Evolutionary conservation across 2,888 invertebrate species (phyloP).

Genomic region (Entomobrya proxima): DNA sequence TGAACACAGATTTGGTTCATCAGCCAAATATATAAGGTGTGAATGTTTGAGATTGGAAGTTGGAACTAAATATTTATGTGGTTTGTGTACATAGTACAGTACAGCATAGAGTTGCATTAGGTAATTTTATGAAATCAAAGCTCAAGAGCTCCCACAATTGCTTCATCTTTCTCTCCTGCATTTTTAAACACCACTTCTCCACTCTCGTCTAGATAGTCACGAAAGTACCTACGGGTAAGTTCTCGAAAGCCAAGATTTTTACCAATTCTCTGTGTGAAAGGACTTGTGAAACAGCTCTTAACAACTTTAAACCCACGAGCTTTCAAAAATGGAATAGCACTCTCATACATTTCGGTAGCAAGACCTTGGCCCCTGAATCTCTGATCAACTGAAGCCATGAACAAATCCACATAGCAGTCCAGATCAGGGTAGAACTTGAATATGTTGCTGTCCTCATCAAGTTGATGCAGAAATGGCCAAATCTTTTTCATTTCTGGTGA

Average conservation of each 20-base stretch:
- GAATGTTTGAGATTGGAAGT: too few relatives aligned
- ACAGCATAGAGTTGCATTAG: background rate
- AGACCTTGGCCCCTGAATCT: constrained; percentile 72
- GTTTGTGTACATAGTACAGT: too few relatives aligned
- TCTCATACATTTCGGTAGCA: constrained; percentile 69
- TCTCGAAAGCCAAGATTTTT: constrained; percentile 72
- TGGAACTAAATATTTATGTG: too few relatives aligned
- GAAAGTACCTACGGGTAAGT: constrained; percentile 64
- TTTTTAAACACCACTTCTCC: constrained; percentile 68
- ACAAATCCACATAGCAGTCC: constrained; percentile 71
- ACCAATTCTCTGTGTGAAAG: constrained; percentile 70
- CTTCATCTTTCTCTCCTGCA: constrained; percentile 67
- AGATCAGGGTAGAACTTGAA: constrained; percentile 68
- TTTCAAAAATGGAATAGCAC: constrained; percentile 67
- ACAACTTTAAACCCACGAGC: constrained; percentile 68
- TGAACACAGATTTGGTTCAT: too few relatives aligned
- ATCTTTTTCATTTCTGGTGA: constrained; percentile 71
- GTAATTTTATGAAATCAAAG: constrained; percentile 49
- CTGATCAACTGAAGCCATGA: constrained; percentile 72
- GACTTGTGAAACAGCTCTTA: constrained; percentile 71
- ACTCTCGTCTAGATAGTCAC: constrained; percentile 67
- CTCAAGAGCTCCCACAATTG: constrained; percentile 67
- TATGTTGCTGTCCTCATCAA: constrained; percentile 68
- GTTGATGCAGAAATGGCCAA: constrained; percentile 68
- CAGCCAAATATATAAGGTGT: too few relatives aligned